Percentiles rank a stretch among this genome's conserved stretches.
Conservation (phyloP, 2,797 vertebrate genomes). For the Eleutherodactylus coqui region DNA sequence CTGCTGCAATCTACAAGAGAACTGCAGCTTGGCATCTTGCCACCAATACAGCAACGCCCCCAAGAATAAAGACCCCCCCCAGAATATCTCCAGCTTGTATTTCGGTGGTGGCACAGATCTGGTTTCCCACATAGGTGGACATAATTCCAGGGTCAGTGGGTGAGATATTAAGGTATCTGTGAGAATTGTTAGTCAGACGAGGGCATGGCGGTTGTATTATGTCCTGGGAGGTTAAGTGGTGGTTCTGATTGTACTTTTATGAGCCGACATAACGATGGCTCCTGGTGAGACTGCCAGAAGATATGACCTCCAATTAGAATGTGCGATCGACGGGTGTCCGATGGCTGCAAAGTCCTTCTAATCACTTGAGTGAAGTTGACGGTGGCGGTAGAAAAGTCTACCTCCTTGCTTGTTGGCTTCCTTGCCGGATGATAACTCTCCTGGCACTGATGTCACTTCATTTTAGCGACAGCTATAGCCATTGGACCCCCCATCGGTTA, state of each 20-base stretch:
- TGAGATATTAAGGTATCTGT: slow-evolving; percentile 29
- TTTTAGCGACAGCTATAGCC: neutral
- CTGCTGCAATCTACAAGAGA: too few relatives aligned
- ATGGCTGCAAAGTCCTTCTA: neutral
- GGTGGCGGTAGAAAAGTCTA: neutral
- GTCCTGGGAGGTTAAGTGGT: slow-evolving; percentile 8
- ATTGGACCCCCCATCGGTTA: too few relatives aligned
- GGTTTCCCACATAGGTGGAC: neutral
- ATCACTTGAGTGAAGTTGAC: neutral
- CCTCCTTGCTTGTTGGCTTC: too few relatives aligned
- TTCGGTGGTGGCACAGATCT: neutral
- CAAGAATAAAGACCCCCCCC: too few relatives aligned
- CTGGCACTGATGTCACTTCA: neutral
- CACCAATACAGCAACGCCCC: too few relatives aligned
- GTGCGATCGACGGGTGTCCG: too few relatives aligned
- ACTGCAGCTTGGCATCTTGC: too few relatives aligned
- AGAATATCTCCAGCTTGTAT: neutral
- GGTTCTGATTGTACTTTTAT: slow-evolving; percentile 15
- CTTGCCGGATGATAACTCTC: too few relatives aligned
- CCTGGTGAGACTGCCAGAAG: neutral
- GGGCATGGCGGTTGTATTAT: slow-evolving; percentile 16
- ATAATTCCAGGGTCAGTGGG: neutral
- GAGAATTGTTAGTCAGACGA: slow-evolving; percentile 4
- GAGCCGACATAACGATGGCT: neutral
- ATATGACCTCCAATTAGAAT: neutral